Percentiles rank a stretch among this genome's conserved stretches.
Conservation (phyloP, 2,888 invertebrate species). For the Portevinia maculata region DNA sequence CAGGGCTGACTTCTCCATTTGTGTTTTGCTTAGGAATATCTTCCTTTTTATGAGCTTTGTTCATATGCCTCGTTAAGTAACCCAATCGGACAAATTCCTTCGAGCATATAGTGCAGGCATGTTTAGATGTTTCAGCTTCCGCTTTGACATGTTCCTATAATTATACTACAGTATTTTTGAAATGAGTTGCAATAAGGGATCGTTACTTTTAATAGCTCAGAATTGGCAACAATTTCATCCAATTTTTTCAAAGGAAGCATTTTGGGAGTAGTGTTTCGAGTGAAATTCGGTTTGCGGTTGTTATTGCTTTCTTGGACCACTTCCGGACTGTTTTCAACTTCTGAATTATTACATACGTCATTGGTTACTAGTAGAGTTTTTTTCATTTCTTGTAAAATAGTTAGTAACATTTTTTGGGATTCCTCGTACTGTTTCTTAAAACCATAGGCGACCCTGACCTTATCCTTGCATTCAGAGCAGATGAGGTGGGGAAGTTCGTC, state of each 20-base stretch:
- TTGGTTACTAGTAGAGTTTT: neutral
- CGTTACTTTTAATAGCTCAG: constrained; percentile 22
- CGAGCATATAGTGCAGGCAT: constrained; percentile 37
- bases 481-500: constrained; percentile 79
- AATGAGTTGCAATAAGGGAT: neutral
- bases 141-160: constrained; percentile 8
- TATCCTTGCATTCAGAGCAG: constrained; percentile 77
- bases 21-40: neutral
- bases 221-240: neutral
- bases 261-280: constrained; percentile 1
- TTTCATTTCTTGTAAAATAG: constrained; percentile 51
- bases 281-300: constrained; percentile 16
- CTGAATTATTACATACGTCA: neutral
- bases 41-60: constrained; percentile 23
- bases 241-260: constrained; percentile 9
- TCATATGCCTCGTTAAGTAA: constrained; percentile 52
- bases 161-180: neutral
- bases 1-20: neutral
- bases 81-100: constrained; percentile 49
- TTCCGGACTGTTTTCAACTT: neutral
- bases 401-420: constrained; percentile 75
- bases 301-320: neutral
- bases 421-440: constrained; percentile 79
- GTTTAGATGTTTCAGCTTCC: neutral
- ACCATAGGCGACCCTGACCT: constrained; percentile 77